phyloP scores from a whole-genome alignment of 2,113 vertebrate species.

The Stegastes partitus region DNA sequence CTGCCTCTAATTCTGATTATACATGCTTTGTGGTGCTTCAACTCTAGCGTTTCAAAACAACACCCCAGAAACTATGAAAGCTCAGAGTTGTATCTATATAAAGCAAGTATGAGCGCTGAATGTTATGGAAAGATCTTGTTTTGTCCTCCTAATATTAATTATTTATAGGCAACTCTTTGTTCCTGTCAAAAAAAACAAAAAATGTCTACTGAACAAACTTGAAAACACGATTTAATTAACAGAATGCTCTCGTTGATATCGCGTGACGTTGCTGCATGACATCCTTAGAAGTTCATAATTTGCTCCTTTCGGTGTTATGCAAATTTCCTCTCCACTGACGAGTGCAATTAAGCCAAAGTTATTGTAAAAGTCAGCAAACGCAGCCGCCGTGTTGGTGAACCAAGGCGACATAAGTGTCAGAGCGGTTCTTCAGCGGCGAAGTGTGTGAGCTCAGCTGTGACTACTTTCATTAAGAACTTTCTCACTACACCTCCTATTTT shows the following conservation, averaged over 20 bases:
- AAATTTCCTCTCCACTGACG: slow-evolving; percentile 34
- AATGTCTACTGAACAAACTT: slow-evolving; percentile 3
- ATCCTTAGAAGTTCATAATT: slow-evolving; percentile 32
- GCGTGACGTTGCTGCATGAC: slow-evolving; percentile 19
- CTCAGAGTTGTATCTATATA: background rate
- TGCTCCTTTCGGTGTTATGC: slow-evolving; percentile 27
- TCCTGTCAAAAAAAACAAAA: slow-evolving; percentile 11
- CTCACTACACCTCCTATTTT: background rate
- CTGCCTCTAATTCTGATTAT: slow-evolving; percentile 51
- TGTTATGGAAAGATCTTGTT: background rate
- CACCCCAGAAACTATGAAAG: background rate
- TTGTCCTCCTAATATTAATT: background rate
- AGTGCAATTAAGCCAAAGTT: slow-evolving; percentile 56
- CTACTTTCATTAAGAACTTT: slow-evolving; percentile 56
- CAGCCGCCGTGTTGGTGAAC: slow-evolving; percentile 23
- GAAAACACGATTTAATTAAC: slow-evolving; percentile 20
- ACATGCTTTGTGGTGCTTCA: slow-evolving; percentile 22
- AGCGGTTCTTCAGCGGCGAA: slow-evolving; percentile 5
- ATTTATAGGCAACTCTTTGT: background rate
- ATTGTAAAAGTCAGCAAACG: slow-evolving; percentile 35
- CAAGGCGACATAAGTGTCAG: slow-evolving; percentile 39
- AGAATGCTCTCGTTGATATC: background rate
- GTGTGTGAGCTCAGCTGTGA: slow-evolving; percentile 51
- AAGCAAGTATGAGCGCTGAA: background rate
- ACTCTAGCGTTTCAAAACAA: background rate